Base-by-base conservation (phyloP, 2,888 invertebrate genomes). In the Cerceris ruficornis region DNA sequence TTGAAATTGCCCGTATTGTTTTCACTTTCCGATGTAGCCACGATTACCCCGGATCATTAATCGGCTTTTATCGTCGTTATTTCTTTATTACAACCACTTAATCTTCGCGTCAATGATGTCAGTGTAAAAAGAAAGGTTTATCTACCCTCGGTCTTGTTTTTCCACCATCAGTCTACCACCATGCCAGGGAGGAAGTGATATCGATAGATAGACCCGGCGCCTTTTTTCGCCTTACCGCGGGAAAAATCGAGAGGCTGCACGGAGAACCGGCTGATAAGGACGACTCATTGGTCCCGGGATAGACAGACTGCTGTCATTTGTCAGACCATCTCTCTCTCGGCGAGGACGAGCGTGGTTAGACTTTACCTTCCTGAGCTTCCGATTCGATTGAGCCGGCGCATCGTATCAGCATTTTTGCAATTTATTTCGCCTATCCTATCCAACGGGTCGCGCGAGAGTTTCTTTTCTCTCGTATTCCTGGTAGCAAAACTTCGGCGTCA, bases 301-400 rank as follows among this genome's bases (percentile, higher is more conserved):
- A 84, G 89, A 89, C 85, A 85, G 88, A 88, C 84, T 82, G 86
- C 83, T 80, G 86, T 87, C 89, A 84, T 89, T 89, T 88, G 87
- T 89, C 89, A 87, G 78, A 59, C 59, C 69, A 75, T 81, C 83
- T 62, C 28, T 69, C 71, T 59, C 43, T 54, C 52, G 59, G 39
- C 39, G 41, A 66, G n/a, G 57, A 62, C 58, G 67, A 75, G 59
- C 68, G 65, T 73, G 61, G 79, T 76, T 74, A 69, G 69, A 79
- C 68, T 69, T 28, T 65, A 60, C 14, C 66, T 69, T 59, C 14
- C 43, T 28, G 39, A 67, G 69, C 57, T 70, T 70, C 77, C 52
- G 70, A 75, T 76, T 85, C 77, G 85, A 82, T 80, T 69, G 75
- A 76, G 67, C 66, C 52, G 43, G 15, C 64, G 52, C 69, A 67